Percentiles rank a stretch among this genome's conserved stretches.
Conservation (phyloP, 2,113 vertebrate species). For the Neopipo cinnamomea region DNA sequence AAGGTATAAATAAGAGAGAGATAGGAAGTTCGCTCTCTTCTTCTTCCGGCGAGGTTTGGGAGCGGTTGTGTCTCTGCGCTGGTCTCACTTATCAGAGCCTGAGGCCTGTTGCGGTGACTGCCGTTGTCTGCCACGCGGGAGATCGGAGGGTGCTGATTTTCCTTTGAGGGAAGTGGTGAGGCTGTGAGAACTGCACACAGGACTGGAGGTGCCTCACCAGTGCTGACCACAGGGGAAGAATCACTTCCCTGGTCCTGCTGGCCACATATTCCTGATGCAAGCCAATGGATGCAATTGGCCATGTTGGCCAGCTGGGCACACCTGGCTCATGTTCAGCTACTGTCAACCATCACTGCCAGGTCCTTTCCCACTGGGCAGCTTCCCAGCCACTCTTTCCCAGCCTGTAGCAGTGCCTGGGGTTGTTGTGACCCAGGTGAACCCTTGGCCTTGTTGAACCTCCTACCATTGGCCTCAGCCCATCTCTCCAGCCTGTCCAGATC, state of each 20-base stretch:
- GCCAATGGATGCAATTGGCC: neutral
- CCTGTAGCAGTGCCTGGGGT: neutral
- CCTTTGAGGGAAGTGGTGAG: too few relatives aligned
- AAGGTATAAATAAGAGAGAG: too few relatives aligned
- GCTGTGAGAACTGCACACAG: neutral
- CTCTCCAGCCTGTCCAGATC: neutral
- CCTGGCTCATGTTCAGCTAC: neutral
- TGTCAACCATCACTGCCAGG: neutral
- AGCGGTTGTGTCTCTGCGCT: too few relatives aligned
- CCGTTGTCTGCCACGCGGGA: too few relatives aligned
- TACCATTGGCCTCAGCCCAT: neutral
- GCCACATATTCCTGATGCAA: neutral
- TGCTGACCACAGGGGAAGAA: neutral
- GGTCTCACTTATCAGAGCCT: too few relatives aligned
- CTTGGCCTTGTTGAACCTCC: neutral
- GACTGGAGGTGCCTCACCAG: neutral
- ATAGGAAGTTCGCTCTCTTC: too few relatives aligned
- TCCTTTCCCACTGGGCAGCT: neutral
- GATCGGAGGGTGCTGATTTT: too few relatives aligned
- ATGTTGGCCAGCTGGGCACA: neutral
- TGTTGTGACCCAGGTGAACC: neutral
- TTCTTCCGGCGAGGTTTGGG: too few relatives aligned
- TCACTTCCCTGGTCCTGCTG: neutral
- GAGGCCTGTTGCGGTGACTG: too few relatives aligned
- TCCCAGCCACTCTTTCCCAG: neutral